Conservation (phyloP, 2,113 vertebrate species). For the Sylvia atricapilla region DNA sequence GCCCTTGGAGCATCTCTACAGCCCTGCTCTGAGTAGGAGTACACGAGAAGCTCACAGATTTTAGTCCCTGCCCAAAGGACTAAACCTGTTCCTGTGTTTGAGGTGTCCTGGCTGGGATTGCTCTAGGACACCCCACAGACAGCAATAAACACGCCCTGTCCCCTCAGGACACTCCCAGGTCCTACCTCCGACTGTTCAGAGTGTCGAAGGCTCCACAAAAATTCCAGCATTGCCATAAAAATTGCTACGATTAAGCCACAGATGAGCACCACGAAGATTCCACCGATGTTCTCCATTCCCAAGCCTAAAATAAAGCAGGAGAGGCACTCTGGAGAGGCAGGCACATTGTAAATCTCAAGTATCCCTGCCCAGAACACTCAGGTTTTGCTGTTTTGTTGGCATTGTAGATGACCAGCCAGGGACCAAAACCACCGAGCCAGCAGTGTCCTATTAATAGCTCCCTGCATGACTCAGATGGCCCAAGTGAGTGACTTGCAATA, state of each 20-base stretch:
- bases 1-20: not conserved
- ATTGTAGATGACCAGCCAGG: not conserved
- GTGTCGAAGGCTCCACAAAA: slow-evolving; percentile 94
- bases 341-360: not conserved
- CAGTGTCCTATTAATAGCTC: slow-evolving; percentile 14
- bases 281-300: slow-evolving; percentile 98
- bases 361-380: not conserved
- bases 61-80: not conserved
- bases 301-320: slow-evolving; percentile 78
- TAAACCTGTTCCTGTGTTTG: not conserved
- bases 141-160: not conserved
- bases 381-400: not conserved
- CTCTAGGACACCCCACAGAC: not conserved
- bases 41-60: rapidly evolving
- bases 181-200: slow-evolving; percentile 93
- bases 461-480: not conserved
- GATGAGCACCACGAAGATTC: slow-evolving; percentile 98
- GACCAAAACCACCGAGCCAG: not conserved
- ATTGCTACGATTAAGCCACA: slow-evolving; percentile 96
- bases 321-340: not conserved
- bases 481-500: slow-evolving; percentile 19
- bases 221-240: slow-evolving; percentile 98
- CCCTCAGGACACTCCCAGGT: not conserved
- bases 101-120: not conserved
- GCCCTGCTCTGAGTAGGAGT: rapidly evolving